Base-by-base conservation (phyloP, 2,888 invertebrate species). In the Syrphus vitripennis region DNA sequence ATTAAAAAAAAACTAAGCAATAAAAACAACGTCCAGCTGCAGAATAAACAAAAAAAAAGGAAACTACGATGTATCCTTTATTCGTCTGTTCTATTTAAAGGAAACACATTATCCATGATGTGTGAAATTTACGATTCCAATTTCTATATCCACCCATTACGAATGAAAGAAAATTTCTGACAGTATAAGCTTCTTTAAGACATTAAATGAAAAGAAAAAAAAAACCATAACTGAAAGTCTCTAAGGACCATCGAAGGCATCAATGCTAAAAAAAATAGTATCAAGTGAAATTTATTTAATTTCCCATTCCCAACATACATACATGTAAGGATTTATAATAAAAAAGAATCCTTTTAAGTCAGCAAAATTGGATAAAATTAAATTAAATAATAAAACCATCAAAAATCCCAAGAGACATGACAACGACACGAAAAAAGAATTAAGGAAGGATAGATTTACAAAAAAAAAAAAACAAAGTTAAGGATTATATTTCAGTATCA, bases 341-440 rank as follows among this genome's bases (percentile, higher is more conserved):
- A 10, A 34, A 34, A 31, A 19, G 45, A 37, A 65, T 79, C 63
- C 61, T 53, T 74, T 69, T 78, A 67, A 24, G 10, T 50, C 45
- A 24, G 50, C 24, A 19, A 71, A 84, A 31, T 70, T 71, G 37
- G 40, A 71, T 37, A 71, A 76, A 9, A 84, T 84, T 80, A 71
- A 84, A 84, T 84, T 80, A 80, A 59, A n/a, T 65, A 42, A 76
- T 84, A 76, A 76, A 71, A 40, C 59, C 75, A 67, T 72, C 76
- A 72, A 72, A 61, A 53, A 4, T 67, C 71, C 45, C 76, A 6
- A 40, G 84, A 72, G 76, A 55, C 26, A 50, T 12, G 16, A 29
- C 14, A 0, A 24, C 57, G 34, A 59, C 84, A 84, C 26, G 76
- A 61, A 84, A 80, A 72, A 61, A 40, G 59, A 53, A 72, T 77